Evolutionary conservation across 2,888 invertebrate genomes (phyloP), one percentile per base, ranked within the genome.

Genomic region (Osedax fenrisi): DNA sequence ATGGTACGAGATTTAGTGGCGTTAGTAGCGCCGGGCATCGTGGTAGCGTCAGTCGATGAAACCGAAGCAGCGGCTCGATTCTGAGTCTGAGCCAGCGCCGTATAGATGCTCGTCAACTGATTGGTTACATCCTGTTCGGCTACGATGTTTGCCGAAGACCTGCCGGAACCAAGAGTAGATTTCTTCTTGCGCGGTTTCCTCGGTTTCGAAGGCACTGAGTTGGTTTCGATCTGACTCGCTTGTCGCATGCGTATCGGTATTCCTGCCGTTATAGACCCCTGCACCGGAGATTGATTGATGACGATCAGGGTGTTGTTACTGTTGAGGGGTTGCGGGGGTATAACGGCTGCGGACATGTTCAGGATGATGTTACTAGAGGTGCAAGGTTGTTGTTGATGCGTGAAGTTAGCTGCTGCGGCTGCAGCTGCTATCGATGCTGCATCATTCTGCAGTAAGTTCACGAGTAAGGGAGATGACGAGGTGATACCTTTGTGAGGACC

Each of bases 361-460:
- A 10, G 41, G 5, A 5, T 17, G 10, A 41, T 17, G 41, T 41
- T 41, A 5, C 10, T 5, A 5, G 41, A 41, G 41, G 5, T 41
- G 41, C 41, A 41, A 10, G 5, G 41, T 5, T 17, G 5, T 17
- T 41, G 41, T 41, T 41, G 41, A 17, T 41, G 41, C 41, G 41
- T 41, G 41, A 41, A 41, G 41, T 41, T 41, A 17, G 41, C 56
- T 5, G 56, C 10, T 10, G n/a, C n/a, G 27, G n/a, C 56, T 68
- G 26, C 41, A 26, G 76, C 73, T 25, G 56, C 73, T 21, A 23
- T 67, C 22, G 27, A 72, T 17, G 56, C 26, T 25, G 81, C 82
- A 81, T 92, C 92, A 82, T 91, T 94, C 86, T 94, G 94, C 80
- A 94, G 87, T 79, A 94, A 86, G 85, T 94, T 94, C 27, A 94